phyloP scores from a whole-genome alignment of 2,888 invertebrate genomes.

The Blastobasis lacticolella region DNA sequence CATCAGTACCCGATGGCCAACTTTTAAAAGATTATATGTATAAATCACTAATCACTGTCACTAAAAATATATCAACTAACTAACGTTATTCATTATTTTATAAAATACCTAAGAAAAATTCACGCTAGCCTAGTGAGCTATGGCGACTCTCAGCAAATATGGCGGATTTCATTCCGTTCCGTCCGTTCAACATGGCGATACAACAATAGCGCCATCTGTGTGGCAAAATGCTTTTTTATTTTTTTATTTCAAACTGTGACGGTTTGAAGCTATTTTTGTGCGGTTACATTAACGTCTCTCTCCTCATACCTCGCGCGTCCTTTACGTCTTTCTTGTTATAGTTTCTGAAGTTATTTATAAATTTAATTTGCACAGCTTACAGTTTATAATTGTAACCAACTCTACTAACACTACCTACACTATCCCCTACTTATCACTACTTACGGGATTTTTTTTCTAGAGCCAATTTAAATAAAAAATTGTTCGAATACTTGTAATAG shows the following conservation, averaged over 20 bases:
- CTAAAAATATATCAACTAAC: slow-evolving; percentile 49
- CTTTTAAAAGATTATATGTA: slow-evolving; percentile 32
- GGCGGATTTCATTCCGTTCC: slow-evolving; percentile 45
- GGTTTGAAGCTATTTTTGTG: too few relatives aligned
- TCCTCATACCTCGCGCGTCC: too few relatives aligned
- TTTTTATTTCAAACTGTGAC: slow-evolving; percentile 12
- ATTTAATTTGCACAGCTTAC: too few relatives aligned
- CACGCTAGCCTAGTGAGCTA: slow-evolving; percentile 55
- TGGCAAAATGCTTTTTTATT: slow-evolving; percentile 20
- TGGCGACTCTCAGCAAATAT: slow-evolving; percentile 68
- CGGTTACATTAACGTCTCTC: too few relatives aligned
- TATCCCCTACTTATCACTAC: too few relatives aligned
- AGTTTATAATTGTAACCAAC: too few relatives aligned
- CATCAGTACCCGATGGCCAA: slow-evolving; percentile 3
- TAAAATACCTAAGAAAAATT: slow-evolving; percentile 37
- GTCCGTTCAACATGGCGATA: slow-evolving; percentile 50
- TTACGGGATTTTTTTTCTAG: too few relatives aligned
- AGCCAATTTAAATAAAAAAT: too few relatives aligned
- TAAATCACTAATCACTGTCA: slow-evolving; percentile 56
- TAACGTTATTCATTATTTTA: slow-evolving; percentile 59
- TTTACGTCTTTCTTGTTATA: too few relatives aligned
- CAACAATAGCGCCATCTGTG: slow-evolving; percentile 44
- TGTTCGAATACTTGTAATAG: too few relatives aligned
- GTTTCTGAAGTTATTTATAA: too few relatives aligned
- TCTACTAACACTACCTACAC: too few relatives aligned